These are phyloP conservation scores for Xyrichtys novacula DNA, from an alignment of 2,797 vertebrate genomes.

Conservation along the genomic window DNA sequence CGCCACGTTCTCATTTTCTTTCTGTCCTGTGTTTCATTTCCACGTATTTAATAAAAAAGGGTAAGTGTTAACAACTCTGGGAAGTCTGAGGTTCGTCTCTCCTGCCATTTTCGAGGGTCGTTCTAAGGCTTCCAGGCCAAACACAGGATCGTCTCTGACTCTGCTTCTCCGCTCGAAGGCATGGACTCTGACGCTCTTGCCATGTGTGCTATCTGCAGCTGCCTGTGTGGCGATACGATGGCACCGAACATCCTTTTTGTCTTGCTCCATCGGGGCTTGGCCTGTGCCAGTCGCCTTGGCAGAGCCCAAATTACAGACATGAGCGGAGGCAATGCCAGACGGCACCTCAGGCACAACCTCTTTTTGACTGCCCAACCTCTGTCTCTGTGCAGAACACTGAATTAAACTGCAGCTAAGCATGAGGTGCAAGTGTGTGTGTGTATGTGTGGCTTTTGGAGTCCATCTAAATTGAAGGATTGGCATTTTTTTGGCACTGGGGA, in stretches of 20 bases:
- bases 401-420: slow-evolving; percentile 54
- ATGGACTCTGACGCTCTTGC: slow-evolving; percentile 58
- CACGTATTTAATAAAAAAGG: slow-evolving; percentile 44
- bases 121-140: slow-evolving; percentile 44
- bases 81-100: slow-evolving; percentile 49
- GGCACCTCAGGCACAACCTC: slow-evolving; percentile 71
- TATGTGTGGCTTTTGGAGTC: slow-evolving; percentile 41
- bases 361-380: slow-evolving; percentile 67
- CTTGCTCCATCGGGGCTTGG: slow-evolving; percentile 50
- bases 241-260: slow-evolving; percentile 61
- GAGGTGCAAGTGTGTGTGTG: slow-evolving; percentile 18
- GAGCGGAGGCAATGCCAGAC: slow-evolving; percentile 68
- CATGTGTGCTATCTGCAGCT: slow-evolving; percentile 77
- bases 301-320: slow-evolving; percentile 53
- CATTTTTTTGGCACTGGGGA: slow-evolving; percentile 56
- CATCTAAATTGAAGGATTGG: slow-evolving; percentile 59
- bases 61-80: slow-evolving; percentile 51
- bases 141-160: slow-evolving; percentile 48
- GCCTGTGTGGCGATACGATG: slow-evolving; percentile 78
- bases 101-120: slow-evolving; percentile 39
- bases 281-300: slow-evolving; percentile 75
- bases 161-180: slow-evolving; percentile 66
- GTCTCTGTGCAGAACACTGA: slow-evolving; percentile 58
- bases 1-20: slow-evolving; percentile 45
- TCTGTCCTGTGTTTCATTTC: slow-evolving; percentile 43